phyloP scores from a whole-genome alignment of 2,113 vertebrate species.

The Garra rufa region DNA sequence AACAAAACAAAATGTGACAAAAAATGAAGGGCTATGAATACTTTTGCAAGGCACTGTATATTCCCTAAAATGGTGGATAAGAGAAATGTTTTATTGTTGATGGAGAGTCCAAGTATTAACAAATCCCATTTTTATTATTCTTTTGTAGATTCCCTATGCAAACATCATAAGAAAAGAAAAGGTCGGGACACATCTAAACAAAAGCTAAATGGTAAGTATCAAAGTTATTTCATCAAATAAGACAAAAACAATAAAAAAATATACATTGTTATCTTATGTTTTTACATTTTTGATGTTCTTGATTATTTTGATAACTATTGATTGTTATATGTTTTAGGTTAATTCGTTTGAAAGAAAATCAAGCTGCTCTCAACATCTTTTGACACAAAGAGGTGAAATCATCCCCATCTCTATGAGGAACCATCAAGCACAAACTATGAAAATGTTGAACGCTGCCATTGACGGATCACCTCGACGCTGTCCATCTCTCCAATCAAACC shows the following conservation, averaged over 20 bases:
- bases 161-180: constrained; percentile 98
- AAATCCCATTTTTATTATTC: neutral
- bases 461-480: neutral
- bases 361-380: constrained; percentile 33
- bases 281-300: neutral
- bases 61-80: neutral
- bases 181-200: constrained; percentile 91
- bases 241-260: neutral
- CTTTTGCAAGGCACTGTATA: too few relatives aligned
- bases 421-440: constrained; percentile 62
- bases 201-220: constrained; percentile 86
- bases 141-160: constrained; percentile 92
- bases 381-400: constrained; percentile 6
- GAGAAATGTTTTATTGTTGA: neutral
- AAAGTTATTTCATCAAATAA: neutral
- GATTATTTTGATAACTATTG: neutral
- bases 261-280: too few relatives aligned
- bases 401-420: constrained; percentile 41
- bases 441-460: neutral
- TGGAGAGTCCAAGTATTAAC: neutral
- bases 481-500: constrained; percentile 13
- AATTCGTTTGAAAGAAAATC: constrained; percentile 67
- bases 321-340: constrained; percentile 52
- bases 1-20: too few relatives aligned
- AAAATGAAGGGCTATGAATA: too few relatives aligned